These are phyloP conservation scores for Chinchilla lanigera DNA, from an alignment of 2,113 vertebrate genomes.

Conservation along the genomic window DNA sequence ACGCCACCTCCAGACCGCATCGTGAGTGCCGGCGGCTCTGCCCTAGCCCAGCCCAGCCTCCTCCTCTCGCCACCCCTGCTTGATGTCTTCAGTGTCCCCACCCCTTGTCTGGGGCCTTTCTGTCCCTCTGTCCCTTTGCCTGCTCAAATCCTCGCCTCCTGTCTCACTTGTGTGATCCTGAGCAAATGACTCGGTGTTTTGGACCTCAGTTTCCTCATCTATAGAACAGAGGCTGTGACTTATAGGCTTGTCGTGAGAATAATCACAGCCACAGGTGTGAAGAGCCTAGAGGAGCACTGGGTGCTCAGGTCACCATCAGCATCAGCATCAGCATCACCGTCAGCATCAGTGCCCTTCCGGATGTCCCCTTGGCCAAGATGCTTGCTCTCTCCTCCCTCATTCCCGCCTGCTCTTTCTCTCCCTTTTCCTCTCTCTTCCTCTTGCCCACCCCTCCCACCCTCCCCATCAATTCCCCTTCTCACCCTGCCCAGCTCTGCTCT, in stretches of 20 bases:
- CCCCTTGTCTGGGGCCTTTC: background rate
- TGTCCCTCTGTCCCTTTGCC: background rate
- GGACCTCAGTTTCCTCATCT: background rate
- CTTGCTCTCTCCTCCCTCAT: background rate
- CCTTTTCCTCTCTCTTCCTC: background rate
- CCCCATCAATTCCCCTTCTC: background rate
- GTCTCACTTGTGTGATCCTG: background rate
- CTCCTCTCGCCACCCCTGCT: background rate
- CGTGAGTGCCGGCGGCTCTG: slow-evolving; percentile 87
- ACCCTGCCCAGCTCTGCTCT: background rate
- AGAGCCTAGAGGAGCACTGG: background rate
- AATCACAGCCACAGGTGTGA: too few relatives aligned
- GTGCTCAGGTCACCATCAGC: rapidly evolving
- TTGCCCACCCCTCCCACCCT: too few relatives aligned
- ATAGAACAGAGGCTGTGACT: rapidly evolving
- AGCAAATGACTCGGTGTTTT: background rate
- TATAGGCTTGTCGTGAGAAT: background rate
- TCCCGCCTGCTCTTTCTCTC: background rate
- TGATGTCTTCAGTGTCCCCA: background rate
- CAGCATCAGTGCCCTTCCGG: too few relatives aligned
- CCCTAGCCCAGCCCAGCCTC: rapidly evolving
- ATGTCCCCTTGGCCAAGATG: background rate
- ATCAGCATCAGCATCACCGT: too few relatives aligned
- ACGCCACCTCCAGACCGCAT: slow-evolving; percentile 96
- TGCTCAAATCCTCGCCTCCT: background rate